Conservation (phyloP, 1,140 invertebrate genomes). For the Pachyrhynchus sulphureomaculatus region DNA sequence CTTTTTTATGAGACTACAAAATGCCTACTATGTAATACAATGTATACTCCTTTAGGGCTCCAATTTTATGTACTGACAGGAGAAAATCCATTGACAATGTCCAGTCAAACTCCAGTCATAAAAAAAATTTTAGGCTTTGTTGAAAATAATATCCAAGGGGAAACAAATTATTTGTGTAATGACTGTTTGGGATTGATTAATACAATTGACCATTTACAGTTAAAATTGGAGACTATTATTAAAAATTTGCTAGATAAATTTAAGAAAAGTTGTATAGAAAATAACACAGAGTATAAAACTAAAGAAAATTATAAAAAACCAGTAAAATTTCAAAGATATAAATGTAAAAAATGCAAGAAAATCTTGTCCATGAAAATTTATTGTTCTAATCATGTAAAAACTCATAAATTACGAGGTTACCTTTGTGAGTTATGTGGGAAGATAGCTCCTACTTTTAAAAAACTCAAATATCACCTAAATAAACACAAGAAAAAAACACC, state of each 20-base stretch:
- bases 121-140: conserved; percentile 41
- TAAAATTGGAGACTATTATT: conserved; percentile 39
- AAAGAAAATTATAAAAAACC: conserved; percentile 4
- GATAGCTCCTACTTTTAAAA: conserved; percentile 4
- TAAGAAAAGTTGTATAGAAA: conserved; percentile 32
- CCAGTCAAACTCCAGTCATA: conserved; percentile 43
- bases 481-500: conserved; percentile 12
- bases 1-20: conserved; percentile 22
- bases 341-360: conserved; percentile 36
- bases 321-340: conserved; percentile 16
- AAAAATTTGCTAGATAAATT: conserved; percentile 39
- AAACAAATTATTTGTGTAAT: conserved; percentile 44
- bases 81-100: conserved; percentile 44
- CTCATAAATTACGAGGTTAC: conserved; percentile 23
- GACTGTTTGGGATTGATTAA: conserved; percentile 46
- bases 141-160: conserved; percentile 26
- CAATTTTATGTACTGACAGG: conserved; percentile 45
- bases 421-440: conserved; percentile 36
- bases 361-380: conserved; percentile 19
- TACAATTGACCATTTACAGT: conserved; percentile 45
- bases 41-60: conserved; percentile 39
- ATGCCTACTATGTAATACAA: conserved; percentile 43
- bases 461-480: conserved; percentile 23
- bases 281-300: conserved; percentile 13
- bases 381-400: conserved; percentile 20